Conservation (phyloP, 1,140 invertebrate species). For the Neodiprion fabricii region DNA sequence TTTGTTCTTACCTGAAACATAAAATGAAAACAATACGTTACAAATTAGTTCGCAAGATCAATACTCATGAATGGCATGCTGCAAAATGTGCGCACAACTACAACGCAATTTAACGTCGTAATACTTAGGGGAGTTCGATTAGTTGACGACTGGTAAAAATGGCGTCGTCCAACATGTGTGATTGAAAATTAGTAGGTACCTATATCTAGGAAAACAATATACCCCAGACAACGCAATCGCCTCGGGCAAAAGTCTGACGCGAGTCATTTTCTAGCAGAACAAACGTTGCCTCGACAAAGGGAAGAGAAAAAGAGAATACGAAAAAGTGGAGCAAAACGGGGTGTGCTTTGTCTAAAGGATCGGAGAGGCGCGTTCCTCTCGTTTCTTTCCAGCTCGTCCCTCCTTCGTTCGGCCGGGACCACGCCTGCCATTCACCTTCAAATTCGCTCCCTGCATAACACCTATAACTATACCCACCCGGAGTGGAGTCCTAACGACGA, state of each 20-base stretch:
- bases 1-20: background rate
- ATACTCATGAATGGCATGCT: background rate
- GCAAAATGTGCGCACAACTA: no score
- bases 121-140: no score
- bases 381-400: constrained; percentile 29
- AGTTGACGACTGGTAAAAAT: no score
- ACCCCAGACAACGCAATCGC: background rate
- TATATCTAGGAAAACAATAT: background rate
- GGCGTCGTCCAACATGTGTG: background rate
- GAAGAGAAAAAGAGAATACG: constrained; percentile 18
- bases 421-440: constrained; percentile 57
- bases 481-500: background rate
- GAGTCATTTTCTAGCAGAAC: constrained; percentile 28
- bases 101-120: no score
- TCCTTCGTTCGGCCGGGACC: constrained; percentile 36
- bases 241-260: background rate
- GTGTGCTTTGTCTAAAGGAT: constrained; percentile 26
- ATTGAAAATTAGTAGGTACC: background rate
- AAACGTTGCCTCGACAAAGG: no score
- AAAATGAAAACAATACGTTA: background rate
- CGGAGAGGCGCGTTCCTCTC: background rate
- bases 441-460: constrained; percentile 37
- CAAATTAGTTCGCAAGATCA: background rate
- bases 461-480: background rate
- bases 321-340: constrained; percentile 20